phyloP scores from a whole-genome alignment of 2,113 vertebrate species.

The Semicossyphus pulcher region DNA sequence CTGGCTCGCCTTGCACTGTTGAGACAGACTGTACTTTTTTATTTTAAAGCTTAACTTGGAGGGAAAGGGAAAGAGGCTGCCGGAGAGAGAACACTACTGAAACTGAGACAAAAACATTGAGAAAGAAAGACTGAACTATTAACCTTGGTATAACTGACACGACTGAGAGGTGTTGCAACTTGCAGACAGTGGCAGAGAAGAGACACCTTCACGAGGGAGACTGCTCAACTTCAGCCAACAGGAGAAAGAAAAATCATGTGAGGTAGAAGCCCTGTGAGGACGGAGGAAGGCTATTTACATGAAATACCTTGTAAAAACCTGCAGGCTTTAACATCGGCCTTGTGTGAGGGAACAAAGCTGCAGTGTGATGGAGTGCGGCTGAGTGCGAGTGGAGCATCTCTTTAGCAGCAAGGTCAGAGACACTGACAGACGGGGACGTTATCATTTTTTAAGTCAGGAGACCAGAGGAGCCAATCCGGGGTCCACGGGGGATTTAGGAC shows the following conservation, averaged over 20 bases:
- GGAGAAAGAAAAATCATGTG: not conserved
- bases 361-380: constrained; percentile 36
- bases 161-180: not conserved
- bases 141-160: constrained; percentile 9
- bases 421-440: constrained; percentile 26
- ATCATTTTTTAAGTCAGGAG: constrained; percentile 51
- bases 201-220: constrained; percentile 5
- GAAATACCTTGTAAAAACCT: not conserved
- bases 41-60: not conserved
- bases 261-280: not conserved
- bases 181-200: constrained; percentile 1
- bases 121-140: constrained; percentile 10
- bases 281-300: not conserved
- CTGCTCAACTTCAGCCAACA: not conserved
- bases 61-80: not conserved
- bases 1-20: not conserved
- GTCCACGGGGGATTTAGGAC: not conserved
- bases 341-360: constrained; percentile 25
- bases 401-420: constrained; percentile 52
- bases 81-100: not conserved
- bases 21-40: constrained; percentile 28
- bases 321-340: constrained; percentile 1
- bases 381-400: constrained; percentile 28
- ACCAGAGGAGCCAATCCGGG: constrained; percentile 1
- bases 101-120: not conserved